Conservation (phyloP, 1,140 invertebrate genomes). For the Lineus longissimus region DNA sequence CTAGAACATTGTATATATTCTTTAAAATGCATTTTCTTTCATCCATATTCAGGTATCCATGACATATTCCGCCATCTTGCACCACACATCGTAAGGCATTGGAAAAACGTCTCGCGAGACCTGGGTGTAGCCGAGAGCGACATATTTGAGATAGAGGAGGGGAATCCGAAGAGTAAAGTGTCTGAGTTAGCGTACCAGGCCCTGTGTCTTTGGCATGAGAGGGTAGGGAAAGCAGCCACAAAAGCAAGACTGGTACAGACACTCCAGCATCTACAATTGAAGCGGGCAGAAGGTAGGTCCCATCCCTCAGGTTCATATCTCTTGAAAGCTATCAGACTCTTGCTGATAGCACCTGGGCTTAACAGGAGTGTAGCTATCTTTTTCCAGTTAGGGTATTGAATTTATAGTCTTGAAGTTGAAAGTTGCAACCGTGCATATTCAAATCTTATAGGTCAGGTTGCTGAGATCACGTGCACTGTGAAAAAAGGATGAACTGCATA, state of each 20-base stretch:
- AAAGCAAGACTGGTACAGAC: constrained; percentile 17
- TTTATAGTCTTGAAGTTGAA: too few relatives aligned
- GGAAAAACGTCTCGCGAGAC: constrained; percentile 21
- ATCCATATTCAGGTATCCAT: constrained; percentile 17
- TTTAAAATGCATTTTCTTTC: too few relatives aligned
- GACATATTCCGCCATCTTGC: constrained; percentile 19
- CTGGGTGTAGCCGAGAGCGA: constrained; percentile 19
- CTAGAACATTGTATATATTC: too few relatives aligned
- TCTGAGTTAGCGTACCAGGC: constrained; percentile 19
- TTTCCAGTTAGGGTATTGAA: too few relatives aligned
- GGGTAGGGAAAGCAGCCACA: constrained; percentile 14
- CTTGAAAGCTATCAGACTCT: too few relatives aligned
- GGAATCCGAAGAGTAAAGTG: neutral
- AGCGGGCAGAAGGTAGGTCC: constrained; percentile 22
- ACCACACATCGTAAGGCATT: constrained; percentile 24
- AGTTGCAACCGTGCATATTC: too few relatives aligned
- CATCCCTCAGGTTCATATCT: too few relatives aligned
- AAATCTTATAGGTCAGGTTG: too few relatives aligned
- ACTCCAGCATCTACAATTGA: constrained; percentile 16
- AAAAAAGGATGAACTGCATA: too few relatives aligned
- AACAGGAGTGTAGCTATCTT: too few relatives aligned
- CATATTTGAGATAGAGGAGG: constrained; percentile 2
- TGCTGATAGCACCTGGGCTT: too few relatives aligned
- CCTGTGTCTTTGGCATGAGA: constrained; percentile 24
- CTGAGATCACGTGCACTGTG: too few relatives aligned